Conservation (phyloP, 2,113 vertebrate species). For the Cygnus buccinator region DNA sequence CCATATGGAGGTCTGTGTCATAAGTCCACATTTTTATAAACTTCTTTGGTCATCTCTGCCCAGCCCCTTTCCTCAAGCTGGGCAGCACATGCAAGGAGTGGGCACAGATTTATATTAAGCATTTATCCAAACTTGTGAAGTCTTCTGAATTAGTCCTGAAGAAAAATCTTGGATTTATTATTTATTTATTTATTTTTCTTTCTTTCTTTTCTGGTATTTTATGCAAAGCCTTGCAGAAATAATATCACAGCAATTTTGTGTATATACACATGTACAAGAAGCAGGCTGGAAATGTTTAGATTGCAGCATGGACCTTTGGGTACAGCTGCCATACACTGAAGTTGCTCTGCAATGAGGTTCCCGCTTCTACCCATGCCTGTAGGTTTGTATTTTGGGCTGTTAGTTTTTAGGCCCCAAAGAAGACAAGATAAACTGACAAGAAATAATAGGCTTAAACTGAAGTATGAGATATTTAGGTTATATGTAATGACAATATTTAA, state of each 20-base stretch:
- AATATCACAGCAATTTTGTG: background rate
- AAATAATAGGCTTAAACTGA: background rate
- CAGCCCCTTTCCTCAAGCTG: background rate
- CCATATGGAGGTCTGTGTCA: background rate
- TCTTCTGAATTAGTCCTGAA: background rate
- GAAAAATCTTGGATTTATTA: background rate
- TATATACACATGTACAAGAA: background rate
- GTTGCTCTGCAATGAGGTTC: background rate
- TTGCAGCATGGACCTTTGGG: background rate
- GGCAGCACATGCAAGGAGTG: background rate
- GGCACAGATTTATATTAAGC: background rate
- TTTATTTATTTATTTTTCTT: background rate
- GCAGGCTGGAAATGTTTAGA: background rate
- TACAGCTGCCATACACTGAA: background rate
- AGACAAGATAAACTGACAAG: background rate
- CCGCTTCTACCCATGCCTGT: background rate
- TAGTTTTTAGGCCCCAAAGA: background rate
- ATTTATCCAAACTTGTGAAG: background rate
- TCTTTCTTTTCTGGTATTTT: background rate
- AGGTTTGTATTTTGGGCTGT: background rate
- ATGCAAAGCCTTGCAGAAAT: background rate
- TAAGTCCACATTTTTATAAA: background rate
- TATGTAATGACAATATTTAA: background rate
- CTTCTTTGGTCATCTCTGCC: background rate
- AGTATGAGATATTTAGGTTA: background rate